A percentile compares a stretch with the other conserved stretches of the same genome.
phyloP scores from a whole-genome alignment of 2,888 invertebrate species.

The Drosophila flavopinicola region DNA sequence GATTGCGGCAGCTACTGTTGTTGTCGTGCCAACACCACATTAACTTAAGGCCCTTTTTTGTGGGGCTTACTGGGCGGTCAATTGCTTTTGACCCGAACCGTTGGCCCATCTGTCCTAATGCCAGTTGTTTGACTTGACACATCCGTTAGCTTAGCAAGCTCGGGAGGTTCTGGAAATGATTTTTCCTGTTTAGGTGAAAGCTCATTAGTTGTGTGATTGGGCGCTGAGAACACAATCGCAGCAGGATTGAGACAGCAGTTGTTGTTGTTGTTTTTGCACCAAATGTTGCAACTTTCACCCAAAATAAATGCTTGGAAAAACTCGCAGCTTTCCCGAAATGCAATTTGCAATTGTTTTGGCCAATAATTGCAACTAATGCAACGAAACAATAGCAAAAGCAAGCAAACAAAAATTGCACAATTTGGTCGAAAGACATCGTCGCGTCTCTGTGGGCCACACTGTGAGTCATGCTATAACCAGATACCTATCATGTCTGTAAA shows the following conservation, averaged over 20 bases:
- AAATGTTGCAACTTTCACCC: conserved; percentile 67
- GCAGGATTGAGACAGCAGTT: conserved; percentile 38
- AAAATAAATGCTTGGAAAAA: conserved; percentile 43
- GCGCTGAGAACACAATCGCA: conserved; percentile 18
- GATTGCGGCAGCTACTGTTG: conserved; percentile 28
- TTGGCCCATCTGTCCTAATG: conserved; percentile 19
- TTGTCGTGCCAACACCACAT: conserved; percentile 60
- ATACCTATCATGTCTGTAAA: conserved; percentile 16
- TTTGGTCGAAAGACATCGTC: conserved; percentile 57
- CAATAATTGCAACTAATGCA: conserved; percentile 75
- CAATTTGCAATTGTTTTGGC: conserved; percentile 75
- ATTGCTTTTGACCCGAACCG: conserved; percentile 70
- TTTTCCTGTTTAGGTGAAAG: conserved; percentile 73
- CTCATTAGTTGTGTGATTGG: conserved; percentile 53
- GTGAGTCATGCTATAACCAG: conserved; percentile 43
- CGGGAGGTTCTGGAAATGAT: conserved; percentile 66
- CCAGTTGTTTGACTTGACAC: conserved; percentile 34
- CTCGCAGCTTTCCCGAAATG: conserved; percentile 62
- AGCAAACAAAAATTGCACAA: conserved; percentile 67
- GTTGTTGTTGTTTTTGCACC: conserved; percentile 19
- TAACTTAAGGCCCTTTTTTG: conserved; percentile 58
- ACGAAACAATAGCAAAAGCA: conserved; percentile 48
- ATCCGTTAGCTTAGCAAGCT: conserved; percentile 58
- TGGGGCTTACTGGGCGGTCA: conserved; percentile 63
- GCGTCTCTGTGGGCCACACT: conserved; percentile 13